Evolutionary conservation across 2,888 invertebrate genomes (phyloP), one percentile per base, ranked within the genome.

Genomic region (Esperia sulphurella): DNA sequence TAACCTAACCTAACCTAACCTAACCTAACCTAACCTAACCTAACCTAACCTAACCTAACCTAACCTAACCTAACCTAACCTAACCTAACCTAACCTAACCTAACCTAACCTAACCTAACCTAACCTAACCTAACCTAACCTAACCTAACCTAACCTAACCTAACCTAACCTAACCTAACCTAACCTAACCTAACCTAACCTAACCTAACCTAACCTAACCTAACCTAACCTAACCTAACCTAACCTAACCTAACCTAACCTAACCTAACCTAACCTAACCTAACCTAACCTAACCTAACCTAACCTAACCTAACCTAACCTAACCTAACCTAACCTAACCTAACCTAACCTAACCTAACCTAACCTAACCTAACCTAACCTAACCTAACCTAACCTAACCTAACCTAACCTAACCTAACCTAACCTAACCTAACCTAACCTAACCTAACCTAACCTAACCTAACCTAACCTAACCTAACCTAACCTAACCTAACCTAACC

Each of bases 381-480:
- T 43, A 43, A 43, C 43, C 43, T 43, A 43, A 43, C 43, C 43
- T 43, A 43, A 43, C 43, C 43, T 43, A 33, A 43, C 43, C 43
- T 43, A 43, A 43, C 43, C 43, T 43, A 43, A 43, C 43, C 43
- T 43, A 43, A 43, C 43, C 43, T 43, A 43, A 43, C 43, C 43
- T 43, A 42, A 42, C 42, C 42, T 42, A 42, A 42, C 42, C 42
- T 42, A 42, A 42, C 42, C 42, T 42, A 42, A 42, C 42, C 42
- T 39, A 39, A 14, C 14, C 14, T 14, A 33, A 43, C 35, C 43
- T 31, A 33, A 49, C 49, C 49, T 49, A 49, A 49, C 49, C 49
- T 49, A 49, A 45, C 49, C 49, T 49, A 49, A 49, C 49, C 46
- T 46, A 49, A 49, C 49, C 49, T 49, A 49, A 49, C 49, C 49